phyloP scores from a whole-genome alignment of 2,888 invertebrate species.

The Ichneumon xanthorius region DNA sequence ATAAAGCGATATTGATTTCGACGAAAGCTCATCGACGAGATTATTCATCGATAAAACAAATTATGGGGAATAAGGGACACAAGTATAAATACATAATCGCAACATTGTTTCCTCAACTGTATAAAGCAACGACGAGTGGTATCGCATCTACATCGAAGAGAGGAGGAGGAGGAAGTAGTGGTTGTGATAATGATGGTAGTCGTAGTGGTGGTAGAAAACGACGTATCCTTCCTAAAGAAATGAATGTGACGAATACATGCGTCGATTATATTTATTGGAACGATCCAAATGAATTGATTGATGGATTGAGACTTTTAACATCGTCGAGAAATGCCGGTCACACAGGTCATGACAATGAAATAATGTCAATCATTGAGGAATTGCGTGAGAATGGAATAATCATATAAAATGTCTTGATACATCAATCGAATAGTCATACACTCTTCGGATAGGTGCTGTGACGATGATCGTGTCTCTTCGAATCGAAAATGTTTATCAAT shows the following conservation, averaged over 20 bases:
- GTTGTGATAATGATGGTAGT: too few species aligned
- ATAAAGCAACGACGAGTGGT: too few species aligned
- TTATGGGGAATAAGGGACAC: background rate
- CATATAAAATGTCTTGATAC: background rate
- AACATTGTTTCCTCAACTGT: too few species aligned
- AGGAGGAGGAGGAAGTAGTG: too few species aligned
- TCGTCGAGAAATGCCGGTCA: constrained; percentile 8
- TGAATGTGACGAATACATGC: too few species aligned
- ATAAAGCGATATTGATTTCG: constrained; percentile 3
- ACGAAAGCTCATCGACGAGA: constrained; percentile 34
- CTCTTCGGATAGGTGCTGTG: background rate
- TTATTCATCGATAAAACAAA: background rate
- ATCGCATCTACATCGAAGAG: too few species aligned
- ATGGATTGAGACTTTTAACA: background rate
- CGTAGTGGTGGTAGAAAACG: too few species aligned
- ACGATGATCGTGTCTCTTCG: too few species aligned
- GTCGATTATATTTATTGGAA: too few species aligned
- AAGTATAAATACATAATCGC: constrained; percentile 18
- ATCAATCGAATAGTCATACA: background rate
- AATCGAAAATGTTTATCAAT: background rate
- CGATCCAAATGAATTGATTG: too few species aligned
- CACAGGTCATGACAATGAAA: constrained; percentile 29
- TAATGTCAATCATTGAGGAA: constrained; percentile 33
- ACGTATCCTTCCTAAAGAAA: background rate
- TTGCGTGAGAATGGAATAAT: constrained; percentile 1